phyloP scores from a whole-genome alignment of 1,140 invertebrate species.

The Drosophila nannoptera region DNA sequence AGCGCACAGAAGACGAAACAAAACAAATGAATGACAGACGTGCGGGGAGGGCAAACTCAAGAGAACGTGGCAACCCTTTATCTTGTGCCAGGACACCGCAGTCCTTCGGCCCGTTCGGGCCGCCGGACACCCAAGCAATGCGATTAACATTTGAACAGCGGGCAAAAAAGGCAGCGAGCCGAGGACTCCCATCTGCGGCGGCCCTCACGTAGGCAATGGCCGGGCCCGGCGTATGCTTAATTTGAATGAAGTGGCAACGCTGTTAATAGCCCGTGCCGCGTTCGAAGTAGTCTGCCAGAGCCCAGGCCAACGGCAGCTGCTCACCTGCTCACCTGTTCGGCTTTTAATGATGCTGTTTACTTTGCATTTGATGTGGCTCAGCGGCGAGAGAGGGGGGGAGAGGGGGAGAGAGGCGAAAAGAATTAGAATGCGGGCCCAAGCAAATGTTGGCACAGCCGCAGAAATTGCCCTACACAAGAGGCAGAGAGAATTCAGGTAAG shows the following conservation, averaged over 20 bases:
- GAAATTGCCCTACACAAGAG: conserved; percentile 26
- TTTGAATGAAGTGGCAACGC: conserved; percentile 74
- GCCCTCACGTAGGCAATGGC: conserved; percentile 40
- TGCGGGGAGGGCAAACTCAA: conserved; percentile 39
- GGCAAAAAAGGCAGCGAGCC: conserved; percentile 54
- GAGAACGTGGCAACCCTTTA: conserved; percentile 53
- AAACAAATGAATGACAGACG: conserved; percentile 71
- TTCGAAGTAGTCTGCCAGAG: conserved; percentile 2
- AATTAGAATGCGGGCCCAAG: conserved; percentile 30
- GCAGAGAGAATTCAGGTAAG: background rate
- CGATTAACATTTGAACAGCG: conserved; percentile 73
- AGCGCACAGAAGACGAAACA: conserved; percentile 64
- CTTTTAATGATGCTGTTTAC: conserved; percentile 63
- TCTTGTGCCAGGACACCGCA: background rate
- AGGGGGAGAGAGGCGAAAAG: conserved; percentile 5
- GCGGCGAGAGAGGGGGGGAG: background rate
- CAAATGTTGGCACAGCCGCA: conserved; percentile 33
- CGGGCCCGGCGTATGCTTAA: conserved; percentile 54
- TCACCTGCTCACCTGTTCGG: conserved; percentile 16
- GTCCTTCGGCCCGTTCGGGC: background rate
- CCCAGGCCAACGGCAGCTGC: background rate
- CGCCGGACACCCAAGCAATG: conserved; percentile 63
- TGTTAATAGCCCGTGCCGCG: conserved; percentile 55
- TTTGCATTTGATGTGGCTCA: conserved; percentile 54
- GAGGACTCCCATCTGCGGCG: conserved; percentile 54